Percentiles rank a stretch among this genome's conserved stretches.
These are phyloP conservation scores for Protaetia brevitarsis DNA, from an alignment of 1,140 invertebrate genomes.

Conservation along the genomic window DNA sequence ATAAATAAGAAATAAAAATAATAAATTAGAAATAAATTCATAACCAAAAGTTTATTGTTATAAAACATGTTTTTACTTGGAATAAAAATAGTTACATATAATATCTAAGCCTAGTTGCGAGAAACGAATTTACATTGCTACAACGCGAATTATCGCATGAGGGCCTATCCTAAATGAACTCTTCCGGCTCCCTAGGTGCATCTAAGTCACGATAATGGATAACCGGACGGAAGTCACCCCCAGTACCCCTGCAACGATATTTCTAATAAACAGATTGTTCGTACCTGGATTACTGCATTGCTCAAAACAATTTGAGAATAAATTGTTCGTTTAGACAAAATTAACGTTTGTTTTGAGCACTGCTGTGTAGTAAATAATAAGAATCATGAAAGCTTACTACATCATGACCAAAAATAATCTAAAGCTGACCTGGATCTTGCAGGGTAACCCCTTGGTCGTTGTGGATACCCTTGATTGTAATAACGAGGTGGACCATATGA, in stretches of 20 bases:
- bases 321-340: neutral
- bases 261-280: neutral
- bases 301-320: too few relatives aligned
- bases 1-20: neutral
- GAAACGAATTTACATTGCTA: constrained; percentile 15
- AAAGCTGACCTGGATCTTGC: constrained; percentile 39
- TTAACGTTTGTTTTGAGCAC: neutral
- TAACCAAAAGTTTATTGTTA: constrained; percentile 10
- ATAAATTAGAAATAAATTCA: neutral
- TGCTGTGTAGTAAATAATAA: neutral
- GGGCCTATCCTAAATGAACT: constrained; percentile 62
- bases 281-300: too few relatives aligned
- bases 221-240: constrained; percentile 75
- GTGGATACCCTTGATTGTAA: constrained; percentile 48
- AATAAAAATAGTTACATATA: constrained; percentile 13
- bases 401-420: constrained; percentile 22
- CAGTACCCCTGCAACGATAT: constrained; percentile 56
- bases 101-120: constrained; percentile 3
- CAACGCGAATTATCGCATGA: neutral
- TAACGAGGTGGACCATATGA: constrained; percentile 48
- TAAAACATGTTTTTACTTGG: constrained; percentile 4
- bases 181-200: constrained; percentile 82
- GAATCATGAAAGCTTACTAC: constrained; percentile 5
- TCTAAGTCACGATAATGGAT: constrained; percentile 91
- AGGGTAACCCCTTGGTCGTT: constrained; percentile 42